Percentiles rank a stretch among this genome's conserved stretches.
Conservation (phyloP, 2,113 vertebrate genomes). For the Muscicapa adusta region DNA sequence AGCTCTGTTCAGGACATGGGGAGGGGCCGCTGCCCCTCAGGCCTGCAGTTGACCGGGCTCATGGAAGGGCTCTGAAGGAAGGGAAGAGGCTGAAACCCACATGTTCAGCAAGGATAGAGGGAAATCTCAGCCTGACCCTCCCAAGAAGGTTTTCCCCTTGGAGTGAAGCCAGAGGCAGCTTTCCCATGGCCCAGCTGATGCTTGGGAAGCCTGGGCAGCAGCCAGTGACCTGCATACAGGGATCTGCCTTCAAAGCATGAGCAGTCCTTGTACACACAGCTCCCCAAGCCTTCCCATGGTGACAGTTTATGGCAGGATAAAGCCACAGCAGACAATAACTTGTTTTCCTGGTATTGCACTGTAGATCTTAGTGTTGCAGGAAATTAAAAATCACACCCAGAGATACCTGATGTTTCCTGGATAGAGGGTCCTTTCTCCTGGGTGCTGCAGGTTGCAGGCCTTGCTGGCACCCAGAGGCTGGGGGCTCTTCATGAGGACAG, state of each 20-base stretch:
- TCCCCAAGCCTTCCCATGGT: neutral
- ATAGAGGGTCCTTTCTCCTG: neutral
- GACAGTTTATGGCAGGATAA: neutral
- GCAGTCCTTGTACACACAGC: neutral
- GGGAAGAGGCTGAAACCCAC: neutral
- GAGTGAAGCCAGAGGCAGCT: neutral
- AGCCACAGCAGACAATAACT: neutral
- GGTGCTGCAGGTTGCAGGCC: neutral
- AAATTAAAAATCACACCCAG: neutral
- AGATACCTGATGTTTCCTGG: neutral
- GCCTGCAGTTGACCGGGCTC: neutral
- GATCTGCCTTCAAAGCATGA: neutral
- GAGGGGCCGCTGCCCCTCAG: neutral
- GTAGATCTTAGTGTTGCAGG: neutral
- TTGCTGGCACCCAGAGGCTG: neutral
- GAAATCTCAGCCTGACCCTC: neutral
- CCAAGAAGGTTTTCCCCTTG: neutral
- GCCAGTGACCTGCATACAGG: neutral
- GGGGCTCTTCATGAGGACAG: neutral
- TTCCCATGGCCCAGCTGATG: neutral
- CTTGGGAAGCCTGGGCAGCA: neutral
- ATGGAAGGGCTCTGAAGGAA: neutral
- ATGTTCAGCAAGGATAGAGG: neutral
- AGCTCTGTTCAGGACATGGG: neutral
- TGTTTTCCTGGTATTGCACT: neutral